These are phyloP conservation scores for Artemisiospiza belli DNA, from an alignment of 2,113 vertebrate species.

Conservation along the genomic window DNA sequence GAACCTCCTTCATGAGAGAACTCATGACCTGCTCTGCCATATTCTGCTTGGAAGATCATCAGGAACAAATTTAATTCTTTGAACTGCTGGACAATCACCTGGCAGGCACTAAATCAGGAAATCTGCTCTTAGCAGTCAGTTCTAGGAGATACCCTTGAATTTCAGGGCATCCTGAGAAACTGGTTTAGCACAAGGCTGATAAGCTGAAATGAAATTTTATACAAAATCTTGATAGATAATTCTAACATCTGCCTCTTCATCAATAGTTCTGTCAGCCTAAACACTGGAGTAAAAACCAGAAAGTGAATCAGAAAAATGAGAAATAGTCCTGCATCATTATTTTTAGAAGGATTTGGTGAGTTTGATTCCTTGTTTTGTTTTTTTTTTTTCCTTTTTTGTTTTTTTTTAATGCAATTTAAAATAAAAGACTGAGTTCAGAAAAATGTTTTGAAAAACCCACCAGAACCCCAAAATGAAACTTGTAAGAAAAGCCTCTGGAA, in stretches of 20 bases:
- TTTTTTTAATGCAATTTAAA: background rate
- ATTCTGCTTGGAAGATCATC: background rate
- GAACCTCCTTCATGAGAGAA: background rate
- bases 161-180: background rate
- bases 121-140: background rate
- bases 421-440: background rate
- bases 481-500: background rate
- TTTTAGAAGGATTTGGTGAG: background rate
- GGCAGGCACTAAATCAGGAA: background rate
- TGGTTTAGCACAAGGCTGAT: background rate
- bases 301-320: background rate
- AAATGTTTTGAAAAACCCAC: background rate
- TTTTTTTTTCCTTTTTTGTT: background rate
- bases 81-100: background rate
- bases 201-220: background rate
- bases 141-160: background rate
- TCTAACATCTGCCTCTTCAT: background rate
- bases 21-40: background rate
- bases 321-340: background rate
- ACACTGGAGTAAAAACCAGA: background rate
- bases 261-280: background rate
- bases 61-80: background rate
- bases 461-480: background rate
- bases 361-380: background rate
- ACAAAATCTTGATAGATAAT: background rate